Conservation (phyloP, 2,888 invertebrate species). For the Rhingia rostrata region DNA sequence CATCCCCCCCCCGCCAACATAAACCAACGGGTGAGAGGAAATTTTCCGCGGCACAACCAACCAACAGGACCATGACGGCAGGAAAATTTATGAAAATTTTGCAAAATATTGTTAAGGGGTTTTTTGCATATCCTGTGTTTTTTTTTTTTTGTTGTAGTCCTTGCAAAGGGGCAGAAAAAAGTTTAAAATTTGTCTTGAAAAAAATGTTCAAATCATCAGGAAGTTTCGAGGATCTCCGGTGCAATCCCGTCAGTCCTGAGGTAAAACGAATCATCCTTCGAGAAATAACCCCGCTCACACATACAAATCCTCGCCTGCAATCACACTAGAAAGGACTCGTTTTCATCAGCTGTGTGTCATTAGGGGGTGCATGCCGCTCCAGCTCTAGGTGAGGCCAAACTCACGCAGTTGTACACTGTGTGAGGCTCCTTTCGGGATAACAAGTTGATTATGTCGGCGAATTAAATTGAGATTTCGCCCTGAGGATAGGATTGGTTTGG, state of each 20-base stretch:
- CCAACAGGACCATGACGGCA: constrained; percentile 9
- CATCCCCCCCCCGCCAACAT: background rate
- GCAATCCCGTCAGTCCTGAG: constrained; percentile 2
- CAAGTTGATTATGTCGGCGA: constrained; percentile 46
- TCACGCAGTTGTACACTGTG: constrained; percentile 8
- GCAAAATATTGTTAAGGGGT: constrained; percentile 17
- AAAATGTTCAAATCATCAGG: constrained; percentile 32
- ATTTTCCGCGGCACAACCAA: constrained; percentile 10
- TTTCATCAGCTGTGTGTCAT: constrained; percentile 25
- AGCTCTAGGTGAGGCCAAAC: constrained; percentile 12
- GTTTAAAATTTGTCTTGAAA: constrained; percentile 37
- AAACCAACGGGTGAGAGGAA: constrained; percentile 10
- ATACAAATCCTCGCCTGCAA: constrained; percentile 10
- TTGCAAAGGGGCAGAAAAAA: background rate
- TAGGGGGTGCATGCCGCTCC: constrained; percentile 2
- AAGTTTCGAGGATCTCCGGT: constrained; percentile 22
- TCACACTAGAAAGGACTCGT: background rate
- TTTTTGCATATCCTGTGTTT: background rate
- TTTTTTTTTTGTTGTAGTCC: background rate
- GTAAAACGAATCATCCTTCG: constrained; percentile 1
- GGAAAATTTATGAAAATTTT: constrained; percentile 45
- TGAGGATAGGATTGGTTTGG: background rate
- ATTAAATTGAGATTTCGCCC: constrained; percentile 30
- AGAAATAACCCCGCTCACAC: background rate
- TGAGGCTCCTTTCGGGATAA: constrained; percentile 6